Conservation (phyloP, 2,113 vertebrate genomes). For the Hemichromis elongatus region DNA sequence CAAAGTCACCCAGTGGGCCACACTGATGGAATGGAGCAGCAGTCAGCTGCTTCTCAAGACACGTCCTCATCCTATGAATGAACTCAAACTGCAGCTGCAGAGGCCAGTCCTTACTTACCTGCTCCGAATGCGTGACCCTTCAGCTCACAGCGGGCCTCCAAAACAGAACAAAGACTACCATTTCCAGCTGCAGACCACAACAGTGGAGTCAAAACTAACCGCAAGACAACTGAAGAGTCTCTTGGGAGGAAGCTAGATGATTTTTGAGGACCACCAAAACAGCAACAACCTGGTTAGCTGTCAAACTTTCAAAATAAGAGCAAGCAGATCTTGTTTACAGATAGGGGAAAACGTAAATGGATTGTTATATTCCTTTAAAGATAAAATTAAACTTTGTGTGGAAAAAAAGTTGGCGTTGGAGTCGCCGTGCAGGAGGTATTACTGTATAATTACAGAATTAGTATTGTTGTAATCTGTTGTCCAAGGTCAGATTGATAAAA, state of each 20-base stretch:
- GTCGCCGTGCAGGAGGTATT: fast-evolving
- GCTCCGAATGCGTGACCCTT: not conserved
- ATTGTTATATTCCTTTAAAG: not conserved
- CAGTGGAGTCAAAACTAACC: not conserved
- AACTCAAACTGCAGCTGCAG: not conserved
- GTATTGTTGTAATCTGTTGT: not conserved
- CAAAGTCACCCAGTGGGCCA: not conserved
- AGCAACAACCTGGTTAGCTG: not conserved
- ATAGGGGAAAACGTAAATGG: not conserved
- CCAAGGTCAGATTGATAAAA: not conserved
- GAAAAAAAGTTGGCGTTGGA: not conserved
- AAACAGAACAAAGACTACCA: not conserved
- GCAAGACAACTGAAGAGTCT: not conserved
- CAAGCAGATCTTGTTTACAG: fast-evolving
- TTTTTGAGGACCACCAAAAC: not conserved
- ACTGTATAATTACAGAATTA: not conserved
- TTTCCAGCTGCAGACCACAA: not conserved
- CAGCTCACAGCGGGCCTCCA: not conserved
- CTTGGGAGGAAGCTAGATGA: not conserved
- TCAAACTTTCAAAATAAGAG: not conserved
- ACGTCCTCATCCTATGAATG: not conserved
- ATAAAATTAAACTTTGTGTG: fast-evolving
- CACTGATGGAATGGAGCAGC: not conserved
- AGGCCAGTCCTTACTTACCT: not conserved
- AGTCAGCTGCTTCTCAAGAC: not conserved